A percentile compares a stretch with the other conserved stretches of the same genome.
These are phyloP conservation scores for Hemicentrotus pulcherrimus DNA, from an alignment of 35 echinoderm and acorn worm genomes.

Conservation along the genomic window DNA sequence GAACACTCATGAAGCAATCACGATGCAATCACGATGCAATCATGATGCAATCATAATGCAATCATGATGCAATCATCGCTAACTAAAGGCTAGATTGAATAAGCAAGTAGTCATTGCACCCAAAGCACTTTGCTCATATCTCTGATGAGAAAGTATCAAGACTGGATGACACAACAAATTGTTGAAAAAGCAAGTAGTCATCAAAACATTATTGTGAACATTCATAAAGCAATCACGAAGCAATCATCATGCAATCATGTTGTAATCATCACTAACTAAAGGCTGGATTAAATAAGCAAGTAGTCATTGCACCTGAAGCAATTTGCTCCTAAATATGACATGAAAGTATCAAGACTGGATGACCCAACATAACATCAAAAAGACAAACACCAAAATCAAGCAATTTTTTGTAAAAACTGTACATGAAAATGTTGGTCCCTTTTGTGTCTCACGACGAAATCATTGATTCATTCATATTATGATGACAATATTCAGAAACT, in stretches of 20 bases:
- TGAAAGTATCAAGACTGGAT: background rate
- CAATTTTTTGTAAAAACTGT: background rate
- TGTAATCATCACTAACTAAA: too few species aligned
- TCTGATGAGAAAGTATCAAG: background rate
- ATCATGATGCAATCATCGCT: background rate
- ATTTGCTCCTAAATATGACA: background rate
- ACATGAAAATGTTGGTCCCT: constrained; percentile 17
- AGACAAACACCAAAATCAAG: background rate
- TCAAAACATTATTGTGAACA: too few species aligned
- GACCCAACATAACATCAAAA: background rate
- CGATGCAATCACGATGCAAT: too few species aligned
- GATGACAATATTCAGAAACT: background rate
- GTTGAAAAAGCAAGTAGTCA: too few species aligned
- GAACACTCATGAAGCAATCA: too few species aligned
- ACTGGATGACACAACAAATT: background rate
- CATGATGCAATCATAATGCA: background rate
- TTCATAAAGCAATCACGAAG: too few species aligned
- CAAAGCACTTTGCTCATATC: background rate
- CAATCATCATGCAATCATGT: background rate
- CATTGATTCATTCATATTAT: background rate
- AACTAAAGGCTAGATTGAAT: background rate
- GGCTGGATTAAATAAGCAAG: background rate
- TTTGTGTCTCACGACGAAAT: background rate
- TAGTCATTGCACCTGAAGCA: background rate
- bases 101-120: background rate